These are phyloP conservation scores for Poecilia latipinna DNA, from an alignment of 2,113 vertebrate genomes.

Conservation along the genomic window DNA sequence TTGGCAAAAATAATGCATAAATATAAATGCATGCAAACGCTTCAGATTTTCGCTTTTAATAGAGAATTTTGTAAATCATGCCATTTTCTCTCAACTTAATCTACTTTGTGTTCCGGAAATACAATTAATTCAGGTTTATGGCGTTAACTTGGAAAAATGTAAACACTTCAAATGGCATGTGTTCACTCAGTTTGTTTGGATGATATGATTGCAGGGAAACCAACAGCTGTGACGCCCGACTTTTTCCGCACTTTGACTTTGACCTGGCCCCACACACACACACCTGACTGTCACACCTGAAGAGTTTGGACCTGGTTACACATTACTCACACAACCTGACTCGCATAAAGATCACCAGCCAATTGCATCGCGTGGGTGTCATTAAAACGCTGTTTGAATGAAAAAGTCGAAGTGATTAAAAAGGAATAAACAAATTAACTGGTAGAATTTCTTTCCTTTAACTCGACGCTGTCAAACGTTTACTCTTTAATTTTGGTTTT, in stretches of 20 bases:
- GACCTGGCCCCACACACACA: neutral
- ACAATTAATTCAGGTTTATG: neutral
- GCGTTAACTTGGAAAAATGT: neutral
- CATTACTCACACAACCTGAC: neutral
- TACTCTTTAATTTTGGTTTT: conserved; percentile 13
- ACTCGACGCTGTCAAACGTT: neutral
- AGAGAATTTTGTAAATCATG: neutral
- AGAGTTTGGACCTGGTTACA: conserved; percentile 4
- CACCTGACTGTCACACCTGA: conserved; percentile 31
- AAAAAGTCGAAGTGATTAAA: conserved; percentile 31
- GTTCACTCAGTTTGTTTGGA: neutral
- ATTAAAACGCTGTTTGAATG: neutral
- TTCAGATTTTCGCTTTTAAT: too few species aligned
- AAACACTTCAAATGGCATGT: neutral
- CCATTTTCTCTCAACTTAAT: too few species aligned
- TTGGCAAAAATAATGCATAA: neutral
- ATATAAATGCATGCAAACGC: neutral
- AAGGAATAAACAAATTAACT: neutral
- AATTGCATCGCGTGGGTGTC: neutral
- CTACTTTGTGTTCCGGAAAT: neutral
- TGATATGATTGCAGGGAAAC: conserved; percentile 21
- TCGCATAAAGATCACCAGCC: neutral
- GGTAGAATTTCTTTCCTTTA: neutral
- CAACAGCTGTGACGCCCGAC: conserved; percentile 8
- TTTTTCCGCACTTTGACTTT: conserved; percentile 37